A percentile compares a stretch with the other conserved stretches of the same genome.
phyloP scores from a whole-genome alignment of 2,113 vertebrate genomes.

The Falcunculus frontatus region DNA sequence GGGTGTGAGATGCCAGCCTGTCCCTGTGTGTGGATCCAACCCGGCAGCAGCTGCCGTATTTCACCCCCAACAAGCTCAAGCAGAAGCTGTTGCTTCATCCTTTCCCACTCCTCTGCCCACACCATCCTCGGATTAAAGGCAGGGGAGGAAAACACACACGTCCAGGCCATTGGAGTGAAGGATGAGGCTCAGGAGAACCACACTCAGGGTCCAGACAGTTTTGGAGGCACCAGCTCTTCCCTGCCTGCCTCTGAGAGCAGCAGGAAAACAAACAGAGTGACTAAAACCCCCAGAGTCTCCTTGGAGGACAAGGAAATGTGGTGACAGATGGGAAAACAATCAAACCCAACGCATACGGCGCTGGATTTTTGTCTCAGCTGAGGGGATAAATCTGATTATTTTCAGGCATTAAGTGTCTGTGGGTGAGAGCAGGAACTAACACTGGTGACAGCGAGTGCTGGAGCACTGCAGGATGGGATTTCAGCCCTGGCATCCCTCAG shows the following conservation, averaged over 20 bases:
- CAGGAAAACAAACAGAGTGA: neutral
- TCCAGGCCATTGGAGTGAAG: neutral
- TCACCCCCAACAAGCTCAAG: neutral
- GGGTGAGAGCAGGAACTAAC: neutral
- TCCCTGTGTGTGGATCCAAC: neutral
- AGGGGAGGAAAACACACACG: neutral
- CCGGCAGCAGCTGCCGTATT: neutral
- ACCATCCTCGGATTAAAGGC: neutral
- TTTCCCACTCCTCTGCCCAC: neutral
- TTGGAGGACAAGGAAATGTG: neutral
- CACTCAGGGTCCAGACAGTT: neutral
- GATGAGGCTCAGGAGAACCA: neutral
- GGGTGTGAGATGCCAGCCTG: neutral
- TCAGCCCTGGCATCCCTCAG: neutral
- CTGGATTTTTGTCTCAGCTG: neutral
- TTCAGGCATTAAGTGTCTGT: neutral
- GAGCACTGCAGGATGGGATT: neutral
- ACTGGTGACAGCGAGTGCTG: neutral
- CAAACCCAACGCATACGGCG: fast-evolving
- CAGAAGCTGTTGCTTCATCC: neutral
- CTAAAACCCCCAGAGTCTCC: neutral
- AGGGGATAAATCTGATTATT: neutral
- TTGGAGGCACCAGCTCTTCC: neutral
- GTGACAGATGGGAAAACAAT: neutral
- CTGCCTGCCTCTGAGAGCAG: neutral